These are phyloP conservation scores for Solenodon paradoxus DNA, from an alignment of 2,113 vertebrate genomes.

Conservation along the genomic window DNA sequence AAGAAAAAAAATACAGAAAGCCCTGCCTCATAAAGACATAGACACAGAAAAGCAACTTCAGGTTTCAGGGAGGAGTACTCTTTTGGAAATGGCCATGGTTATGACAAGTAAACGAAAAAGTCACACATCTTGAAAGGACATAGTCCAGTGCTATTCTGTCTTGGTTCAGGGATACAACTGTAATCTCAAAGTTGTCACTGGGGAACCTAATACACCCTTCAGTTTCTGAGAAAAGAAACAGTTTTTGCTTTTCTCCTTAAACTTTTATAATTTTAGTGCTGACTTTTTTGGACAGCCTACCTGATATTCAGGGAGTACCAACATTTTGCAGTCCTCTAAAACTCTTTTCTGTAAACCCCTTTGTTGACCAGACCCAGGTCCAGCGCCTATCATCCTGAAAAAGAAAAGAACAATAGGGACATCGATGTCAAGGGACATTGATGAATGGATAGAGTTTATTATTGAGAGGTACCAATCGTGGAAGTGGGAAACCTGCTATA, in stretches of 20 bases:
- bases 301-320: neutral
- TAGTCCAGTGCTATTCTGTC: too few relatives aligned
- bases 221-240: neutral
- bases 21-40: neutral
- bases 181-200: neutral
- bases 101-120: neutral
- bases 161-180: neutral
- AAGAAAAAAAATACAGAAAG: neutral
- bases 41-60: neutral
- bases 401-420: too few relatives aligned
- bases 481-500: too few relatives aligned
- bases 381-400: too few relatives aligned
- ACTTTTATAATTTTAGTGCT: neutral
- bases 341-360: too few relatives aligned
- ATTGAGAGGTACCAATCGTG: too few relatives aligned
- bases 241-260: neutral
- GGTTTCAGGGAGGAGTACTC: neutral
- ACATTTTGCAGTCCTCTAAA: neutral
- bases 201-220: neutral
- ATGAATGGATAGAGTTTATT: too few relatives aligned
- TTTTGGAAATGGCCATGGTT: neutral
- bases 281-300: neutral
- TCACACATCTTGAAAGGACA: neutral
- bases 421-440: too few relatives aligned
- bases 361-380: too few relatives aligned